Evolutionary conservation across 2,113 vertebrate genomes (phyloP), one percentile per base, ranked within the genome.

Genomic region (Verasper variegatus): DNA sequence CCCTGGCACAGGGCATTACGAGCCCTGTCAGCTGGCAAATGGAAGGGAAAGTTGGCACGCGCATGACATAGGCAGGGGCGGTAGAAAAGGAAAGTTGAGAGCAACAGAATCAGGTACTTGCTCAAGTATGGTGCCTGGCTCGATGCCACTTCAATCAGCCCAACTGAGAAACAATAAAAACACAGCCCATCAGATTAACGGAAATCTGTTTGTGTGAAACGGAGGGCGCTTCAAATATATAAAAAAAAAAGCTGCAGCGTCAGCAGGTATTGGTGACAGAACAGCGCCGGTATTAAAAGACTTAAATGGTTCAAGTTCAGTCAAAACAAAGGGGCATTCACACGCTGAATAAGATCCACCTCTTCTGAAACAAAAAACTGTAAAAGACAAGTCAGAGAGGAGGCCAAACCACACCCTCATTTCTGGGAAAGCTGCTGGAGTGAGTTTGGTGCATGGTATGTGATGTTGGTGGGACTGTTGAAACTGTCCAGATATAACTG

Each of bases 351-450:
- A 27, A 58, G 68, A 81, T 75, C 86, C 84, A 89, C 83, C 76
- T 91, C 87, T 78, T 88, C 81, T 10, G 15, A 18, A 21, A 71
- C 52, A 31, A 65, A 31, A 86, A 6, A n/a, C 74, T 78, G 76
- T 64, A 55, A 86, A 86, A 87, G 74, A 82, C 64, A 88, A 87
- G 80, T 87, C 77, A 78, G 68, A 66, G 82, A 56, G 55, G 58
- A 68, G 59, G 74, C 78, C 71, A 86, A 85, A 90, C 86, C 91
- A 91, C 91, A 71, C 87, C 89, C 91, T 89, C 27, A 57, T 84
- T 92, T 90, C 90, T 89, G 86, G 89, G 82, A 93, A 92, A 78
- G 74, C 86, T 78, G 74, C 81, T 88, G 83, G 84, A 91, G 76
- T 79, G 88, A 89, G 84, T 92, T 83, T 80, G 69, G 78, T 57